Percentiles rank a stretch among this genome's conserved stretches.
Evolutionary conservation across 2,888 invertebrate genomes (phyloP).

Genomic region (Campoletis raptor): DNA sequence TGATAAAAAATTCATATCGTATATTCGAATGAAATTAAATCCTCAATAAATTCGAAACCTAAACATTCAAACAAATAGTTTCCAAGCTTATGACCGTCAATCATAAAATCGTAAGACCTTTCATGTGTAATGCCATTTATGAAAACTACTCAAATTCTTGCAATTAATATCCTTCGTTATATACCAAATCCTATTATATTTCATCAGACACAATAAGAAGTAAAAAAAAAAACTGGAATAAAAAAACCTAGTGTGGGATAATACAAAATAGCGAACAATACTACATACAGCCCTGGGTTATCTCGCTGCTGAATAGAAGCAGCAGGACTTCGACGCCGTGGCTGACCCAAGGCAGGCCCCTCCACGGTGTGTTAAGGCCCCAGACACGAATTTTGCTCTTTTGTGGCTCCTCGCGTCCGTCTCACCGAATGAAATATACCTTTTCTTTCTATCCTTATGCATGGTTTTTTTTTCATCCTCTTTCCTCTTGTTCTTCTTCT

Average conservation of each 20-base stretch:
- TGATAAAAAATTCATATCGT: neutral
- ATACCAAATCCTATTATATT: neutral
- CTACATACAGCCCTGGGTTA: constrained; percentile 70
- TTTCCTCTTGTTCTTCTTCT: constrained; percentile 3
- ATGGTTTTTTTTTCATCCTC: constrained; percentile 5
- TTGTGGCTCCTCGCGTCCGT: constrained; percentile 75
- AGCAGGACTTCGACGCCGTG: constrained; percentile 66
- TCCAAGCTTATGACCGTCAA: too few relatives aligned
- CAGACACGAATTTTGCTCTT: constrained; percentile 80
- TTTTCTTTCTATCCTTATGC: constrained; percentile 53
- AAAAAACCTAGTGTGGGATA: neutral
- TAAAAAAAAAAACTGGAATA: neutral
- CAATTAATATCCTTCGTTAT: neutral
- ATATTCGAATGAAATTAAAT: too few relatives aligned
- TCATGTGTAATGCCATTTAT: neutral
- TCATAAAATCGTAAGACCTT: neutral
- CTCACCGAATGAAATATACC: constrained; percentile 78
- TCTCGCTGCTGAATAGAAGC: constrained; percentile 70
- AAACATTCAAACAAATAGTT: too few relatives aligned
- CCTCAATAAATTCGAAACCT: too few relatives aligned
- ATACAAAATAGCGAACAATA: constrained; percentile 14
- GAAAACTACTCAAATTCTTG: neutral
- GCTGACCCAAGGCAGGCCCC: constrained; percentile 53
- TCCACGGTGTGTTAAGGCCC: constrained; percentile 77
- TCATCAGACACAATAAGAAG: neutral